Evolutionary conservation across 2,113 vertebrate genomes (phyloP).

Genomic region (Zingel zingel): DNA sequence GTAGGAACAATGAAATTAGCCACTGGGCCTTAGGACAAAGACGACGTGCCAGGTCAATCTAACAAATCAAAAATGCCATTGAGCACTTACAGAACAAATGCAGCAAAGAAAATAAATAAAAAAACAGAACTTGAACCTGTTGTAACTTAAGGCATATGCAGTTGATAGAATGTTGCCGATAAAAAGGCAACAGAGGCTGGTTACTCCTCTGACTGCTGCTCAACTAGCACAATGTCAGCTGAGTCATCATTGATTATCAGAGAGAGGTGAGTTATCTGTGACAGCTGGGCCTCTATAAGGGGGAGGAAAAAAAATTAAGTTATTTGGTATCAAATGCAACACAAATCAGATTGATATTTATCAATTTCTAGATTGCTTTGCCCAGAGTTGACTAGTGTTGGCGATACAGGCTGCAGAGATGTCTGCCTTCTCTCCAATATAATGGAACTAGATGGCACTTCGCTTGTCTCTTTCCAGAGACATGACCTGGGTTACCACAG

Average conservation of each 20-base stretch:
- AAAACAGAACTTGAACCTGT: conserved; percentile 11
- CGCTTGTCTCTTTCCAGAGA: no score
- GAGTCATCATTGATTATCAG: conserved; percentile 45
- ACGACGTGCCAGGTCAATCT: background rate
- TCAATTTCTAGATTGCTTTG: no score
- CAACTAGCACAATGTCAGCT: conserved; percentile 11
- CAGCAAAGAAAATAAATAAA: conserved; percentile 15
- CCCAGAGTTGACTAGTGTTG: no score
- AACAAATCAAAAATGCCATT: background rate
- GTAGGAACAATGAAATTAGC: conserved; percentile 17
- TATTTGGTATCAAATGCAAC: background rate
- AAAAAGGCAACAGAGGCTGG: background rate
- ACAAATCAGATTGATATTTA: no score
- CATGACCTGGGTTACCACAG: no score
- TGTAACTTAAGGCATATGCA: background rate
- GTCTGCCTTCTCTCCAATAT: no score
- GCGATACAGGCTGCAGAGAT: no score
- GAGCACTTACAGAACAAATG: background rate
- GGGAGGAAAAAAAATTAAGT: background rate
- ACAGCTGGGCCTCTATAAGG: conserved; percentile 48
- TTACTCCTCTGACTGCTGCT: conserved; percentile 36
- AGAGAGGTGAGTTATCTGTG: conserved; percentile 59
- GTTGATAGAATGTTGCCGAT: no score
- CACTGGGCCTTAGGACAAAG: background rate
- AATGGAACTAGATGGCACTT: no score